phyloP scores from a whole-genome alignment of 2,113 vertebrate species.

The Sinocyclocheilus rhinocerous region DNA sequence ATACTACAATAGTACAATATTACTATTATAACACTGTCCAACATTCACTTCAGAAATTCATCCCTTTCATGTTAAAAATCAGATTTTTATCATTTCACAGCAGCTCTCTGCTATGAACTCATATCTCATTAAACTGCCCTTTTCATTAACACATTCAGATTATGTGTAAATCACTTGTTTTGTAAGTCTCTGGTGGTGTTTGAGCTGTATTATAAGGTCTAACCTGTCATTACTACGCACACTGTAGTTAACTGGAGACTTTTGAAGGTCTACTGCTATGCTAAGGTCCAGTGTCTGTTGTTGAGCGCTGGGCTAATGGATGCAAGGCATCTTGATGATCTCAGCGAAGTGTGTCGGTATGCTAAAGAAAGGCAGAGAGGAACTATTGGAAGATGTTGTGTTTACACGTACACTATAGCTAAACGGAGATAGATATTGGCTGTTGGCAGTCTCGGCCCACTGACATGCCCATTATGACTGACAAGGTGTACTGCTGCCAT shows the following conservation, averaged over 20 bases:
- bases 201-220: slow-evolving; percentile 19
- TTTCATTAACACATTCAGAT: neutral
- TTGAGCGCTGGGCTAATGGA: slow-evolving; percentile 53
- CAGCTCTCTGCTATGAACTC: neutral
- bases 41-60: neutral
- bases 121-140: neutral
- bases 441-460: neutral
- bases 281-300: slow-evolving; percentile 50
- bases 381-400: slow-evolving; percentile 46
- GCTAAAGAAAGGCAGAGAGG: slow-evolving; percentile 47
- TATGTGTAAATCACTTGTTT: neutral
- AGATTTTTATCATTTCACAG: neutral
- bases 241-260: slow-evolving; percentile 62
- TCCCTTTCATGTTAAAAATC: neutral
- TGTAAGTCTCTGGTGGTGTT: neutral
- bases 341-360: slow-evolving; percentile 58
- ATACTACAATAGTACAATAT: neutral
- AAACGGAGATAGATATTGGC: slow-evolving; percentile 4
- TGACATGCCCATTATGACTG: neutral
- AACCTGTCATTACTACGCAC: slow-evolving; percentile 48
- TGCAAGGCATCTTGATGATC: slow-evolving; percentile 56
- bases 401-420: slow-evolving; percentile 56
- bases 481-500: neutral
- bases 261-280: slow-evolving; percentile 55
- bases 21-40: neutral